These are phyloP conservation scores for Phocides pigmalion DNA, from an alignment of 1,140 invertebrate genomes.

Conservation along the genomic window DNA sequence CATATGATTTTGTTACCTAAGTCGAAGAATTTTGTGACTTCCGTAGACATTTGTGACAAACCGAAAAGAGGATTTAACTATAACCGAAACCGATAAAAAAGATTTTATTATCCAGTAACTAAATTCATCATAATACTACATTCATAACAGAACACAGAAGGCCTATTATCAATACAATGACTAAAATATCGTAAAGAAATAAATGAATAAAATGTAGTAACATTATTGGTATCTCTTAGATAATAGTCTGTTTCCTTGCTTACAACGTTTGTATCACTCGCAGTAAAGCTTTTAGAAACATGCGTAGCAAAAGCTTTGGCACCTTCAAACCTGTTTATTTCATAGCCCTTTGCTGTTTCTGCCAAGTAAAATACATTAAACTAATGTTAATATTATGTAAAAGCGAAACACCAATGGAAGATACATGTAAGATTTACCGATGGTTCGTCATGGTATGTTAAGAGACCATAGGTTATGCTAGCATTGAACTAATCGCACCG, in stretches of 20 bases:
- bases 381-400: constrained; percentile 35
- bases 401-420: constrained; percentile 32
- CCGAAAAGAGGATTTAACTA: no score
- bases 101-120: no score
- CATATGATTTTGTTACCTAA: no score
- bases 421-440: constrained; percentile 37
- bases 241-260: constrained; percentile 3
- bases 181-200: no score
- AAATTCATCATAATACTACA: no score
- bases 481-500: constrained; percentile 48
- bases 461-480: constrained; percentile 54
- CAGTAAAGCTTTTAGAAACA: constrained; percentile 19
- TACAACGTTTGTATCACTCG: constrained; percentile 4
- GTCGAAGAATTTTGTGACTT: no score
- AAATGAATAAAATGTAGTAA: not conserved
- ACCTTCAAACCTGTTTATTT: constrained; percentile 32
- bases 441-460: constrained; percentile 48
- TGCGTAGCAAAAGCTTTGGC: constrained; percentile 35
- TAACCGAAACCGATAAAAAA: no score
- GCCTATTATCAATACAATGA: no score
- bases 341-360: constrained; percentile 25
- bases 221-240: not conserved
- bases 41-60: no score
- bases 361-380: constrained; percentile 35
- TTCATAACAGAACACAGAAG: no score